Conservation (phyloP, 2,888 invertebrate genomes). For the Cremastinae sp. region DNA sequence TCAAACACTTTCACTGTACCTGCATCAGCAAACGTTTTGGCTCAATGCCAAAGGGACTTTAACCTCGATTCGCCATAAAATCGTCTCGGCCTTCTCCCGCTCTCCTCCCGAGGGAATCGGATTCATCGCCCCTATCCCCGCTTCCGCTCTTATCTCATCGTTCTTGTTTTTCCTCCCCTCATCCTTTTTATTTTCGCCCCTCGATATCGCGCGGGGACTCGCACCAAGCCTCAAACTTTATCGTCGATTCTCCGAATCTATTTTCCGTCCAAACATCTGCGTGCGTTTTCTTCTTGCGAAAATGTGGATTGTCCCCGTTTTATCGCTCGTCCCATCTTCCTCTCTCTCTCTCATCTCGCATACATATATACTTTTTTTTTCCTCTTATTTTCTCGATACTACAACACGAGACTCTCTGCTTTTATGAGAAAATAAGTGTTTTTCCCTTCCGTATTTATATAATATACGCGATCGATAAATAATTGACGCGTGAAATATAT, state of each 20-base stretch:
- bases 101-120: conserved; percentile 40
- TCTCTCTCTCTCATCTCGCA: background rate
- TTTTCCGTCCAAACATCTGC: conserved; percentile 29
- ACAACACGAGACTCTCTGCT: no score
- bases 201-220: background rate
- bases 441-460: background rate
- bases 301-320: conserved; percentile 14
- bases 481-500: background rate
- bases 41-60: conserved; percentile 75
- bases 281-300: conserved; percentile 26
- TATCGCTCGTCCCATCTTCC: conserved; percentile 7
- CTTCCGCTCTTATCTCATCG: conserved; percentile 7
- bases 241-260: conserved; percentile 23
- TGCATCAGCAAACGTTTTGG: conserved; percentile 72
- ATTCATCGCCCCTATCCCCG: conserved; percentile 43
- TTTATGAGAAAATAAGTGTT: conserved; percentile 3
- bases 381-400: no score
- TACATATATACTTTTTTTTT: conserved; percentile 9
- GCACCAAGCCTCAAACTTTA: background rate
- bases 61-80: conserved; percentile 79
- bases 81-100: background rate
- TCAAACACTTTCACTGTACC: conserved; percentile 66
- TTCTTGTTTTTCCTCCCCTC: background rate
- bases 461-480: background rate
- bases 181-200: background rate